Conservation (phyloP, 1,140 invertebrate genomes). For the Drosophila bifasciata region DNA sequence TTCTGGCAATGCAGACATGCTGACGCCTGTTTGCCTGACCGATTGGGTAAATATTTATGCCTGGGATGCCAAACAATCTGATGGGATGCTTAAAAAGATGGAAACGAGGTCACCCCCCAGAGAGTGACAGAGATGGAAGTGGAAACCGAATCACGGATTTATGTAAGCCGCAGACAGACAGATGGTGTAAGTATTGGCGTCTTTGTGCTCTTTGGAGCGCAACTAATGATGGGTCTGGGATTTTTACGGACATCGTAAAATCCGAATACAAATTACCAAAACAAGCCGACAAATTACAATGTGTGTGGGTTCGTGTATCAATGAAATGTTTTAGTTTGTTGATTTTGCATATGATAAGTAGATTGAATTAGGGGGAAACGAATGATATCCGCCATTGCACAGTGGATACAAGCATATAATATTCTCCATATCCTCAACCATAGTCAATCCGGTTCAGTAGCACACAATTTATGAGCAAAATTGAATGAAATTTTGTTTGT, state of each 20-base stretch:
- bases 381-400: slow-evolving; percentile 4
- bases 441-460: neutral
- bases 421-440: too few species aligned
- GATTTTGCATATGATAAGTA: slow-evolving; percentile 43
- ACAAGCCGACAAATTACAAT: slow-evolving; percentile 31
- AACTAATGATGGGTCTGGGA: slow-evolving; percentile 38
- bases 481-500: slow-evolving; percentile 39
- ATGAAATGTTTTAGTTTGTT: slow-evolving; percentile 46
- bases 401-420: slow-evolving; percentile 4
- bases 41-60: slow-evolving; percentile 74
- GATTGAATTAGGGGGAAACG: slow-evolving; percentile 6
- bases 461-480: slow-evolving; percentile 5
- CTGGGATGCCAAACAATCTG: slow-evolving; percentile 34
- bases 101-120: slow-evolving; percentile 46
- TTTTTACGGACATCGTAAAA: slow-evolving; percentile 35
- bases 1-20: slow-evolving; percentile 39
- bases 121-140: slow-evolving; percentile 18
- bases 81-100: slow-evolving; percentile 14
- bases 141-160: slow-evolving; percentile 25
- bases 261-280: slow-evolving; percentile 40
- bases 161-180: slow-evolving; percentile 32
- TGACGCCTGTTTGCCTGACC: slow-evolving; percentile 48
- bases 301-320: slow-evolving; percentile 22
- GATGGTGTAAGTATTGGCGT: slow-evolving; percentile 12
- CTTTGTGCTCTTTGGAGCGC: slow-evolving; percentile 35